These are phyloP conservation scores for Chamaetylas fuelleborni DNA, from an alignment of 2,113 vertebrate genomes.

Conservation along the genomic window DNA sequence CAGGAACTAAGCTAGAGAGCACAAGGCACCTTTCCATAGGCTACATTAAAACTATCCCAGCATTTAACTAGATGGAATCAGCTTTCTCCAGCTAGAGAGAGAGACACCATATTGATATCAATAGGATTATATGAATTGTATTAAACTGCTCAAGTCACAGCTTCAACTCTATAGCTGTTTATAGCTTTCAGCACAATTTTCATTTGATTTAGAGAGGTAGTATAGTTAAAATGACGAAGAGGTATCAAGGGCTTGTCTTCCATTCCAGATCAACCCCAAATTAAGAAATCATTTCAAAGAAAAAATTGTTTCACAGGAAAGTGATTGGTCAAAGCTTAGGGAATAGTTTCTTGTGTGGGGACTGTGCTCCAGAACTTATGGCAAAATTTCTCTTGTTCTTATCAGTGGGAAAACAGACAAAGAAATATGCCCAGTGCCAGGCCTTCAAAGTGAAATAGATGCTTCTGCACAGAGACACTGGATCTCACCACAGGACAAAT, in stretches of 20 bases:
- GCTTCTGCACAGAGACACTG: not conserved
- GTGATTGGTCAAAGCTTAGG: not conserved
- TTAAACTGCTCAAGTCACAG: not conserved
- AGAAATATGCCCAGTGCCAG: not conserved
- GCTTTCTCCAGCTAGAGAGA: not conserved
- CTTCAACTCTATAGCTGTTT: not conserved
- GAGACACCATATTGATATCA: not conserved
- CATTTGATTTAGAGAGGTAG: not conserved
- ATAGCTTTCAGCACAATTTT: not conserved
- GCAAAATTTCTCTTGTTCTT: not conserved
- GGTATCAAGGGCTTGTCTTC: not conserved
- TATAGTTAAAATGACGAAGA: not conserved
- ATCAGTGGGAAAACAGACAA: not conserved
- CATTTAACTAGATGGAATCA: not conserved
- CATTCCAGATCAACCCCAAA: not conserved
- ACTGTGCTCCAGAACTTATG: not conserved
- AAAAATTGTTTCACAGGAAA: not conserved
- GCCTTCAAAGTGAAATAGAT: not conserved
- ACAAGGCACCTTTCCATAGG: not conserved
- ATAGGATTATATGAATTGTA: not conserved
- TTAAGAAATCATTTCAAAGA: not conserved
- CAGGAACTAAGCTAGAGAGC: not conserved
- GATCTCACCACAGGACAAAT: not conserved
- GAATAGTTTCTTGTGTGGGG: not conserved
- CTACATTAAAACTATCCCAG: not conserved